Percentiles rank a stretch among this genome's conserved stretches.
Conservation (phyloP, 2,888 invertebrate genomes). For the Stenurella melanura region DNA sequence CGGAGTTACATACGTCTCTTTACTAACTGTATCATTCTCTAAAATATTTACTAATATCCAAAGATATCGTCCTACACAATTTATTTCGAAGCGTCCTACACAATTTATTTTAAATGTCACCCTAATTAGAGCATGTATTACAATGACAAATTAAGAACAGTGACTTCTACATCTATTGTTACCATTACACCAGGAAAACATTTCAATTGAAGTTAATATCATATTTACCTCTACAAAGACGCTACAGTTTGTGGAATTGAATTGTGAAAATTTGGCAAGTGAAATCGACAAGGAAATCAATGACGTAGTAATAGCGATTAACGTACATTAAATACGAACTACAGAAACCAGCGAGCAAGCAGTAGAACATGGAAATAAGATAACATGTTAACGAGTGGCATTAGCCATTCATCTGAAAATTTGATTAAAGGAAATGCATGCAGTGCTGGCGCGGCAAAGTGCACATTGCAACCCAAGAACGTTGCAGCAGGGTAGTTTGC, state of each 20-base stretch:
- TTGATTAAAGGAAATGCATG: slow-evolving; percentile 52
- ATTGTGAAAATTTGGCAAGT: not conserved
- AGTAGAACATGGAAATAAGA: slow-evolving; percentile 61
- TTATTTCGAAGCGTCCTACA: no score
- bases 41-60: no score
- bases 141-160: no score
- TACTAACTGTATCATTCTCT: no score
- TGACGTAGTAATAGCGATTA: slow-evolving; percentile 53
- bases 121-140: no score
- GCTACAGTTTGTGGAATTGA: not conserved
- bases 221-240: not conserved
- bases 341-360: slow-evolving; percentile 42
- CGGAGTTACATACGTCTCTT: no score
- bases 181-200: no score
- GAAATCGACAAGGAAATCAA: slow-evolving; percentile 38
- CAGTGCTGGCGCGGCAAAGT: slow-evolving; percentile 43
- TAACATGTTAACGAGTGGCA: slow-evolving; percentile 52
- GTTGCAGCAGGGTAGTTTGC: slow-evolving; percentile 23
- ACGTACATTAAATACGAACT: slow-evolving; percentile 58
- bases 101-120: not conserved
- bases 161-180: no score
- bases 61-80: not conserved
- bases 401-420: slow-evolving; percentile 51
- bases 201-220: no score
- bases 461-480: slow-evolving; percentile 44